phyloP scores from a whole-genome alignment of 2,797 vertebrate species.

The Anisognathus igniventris region DNA sequence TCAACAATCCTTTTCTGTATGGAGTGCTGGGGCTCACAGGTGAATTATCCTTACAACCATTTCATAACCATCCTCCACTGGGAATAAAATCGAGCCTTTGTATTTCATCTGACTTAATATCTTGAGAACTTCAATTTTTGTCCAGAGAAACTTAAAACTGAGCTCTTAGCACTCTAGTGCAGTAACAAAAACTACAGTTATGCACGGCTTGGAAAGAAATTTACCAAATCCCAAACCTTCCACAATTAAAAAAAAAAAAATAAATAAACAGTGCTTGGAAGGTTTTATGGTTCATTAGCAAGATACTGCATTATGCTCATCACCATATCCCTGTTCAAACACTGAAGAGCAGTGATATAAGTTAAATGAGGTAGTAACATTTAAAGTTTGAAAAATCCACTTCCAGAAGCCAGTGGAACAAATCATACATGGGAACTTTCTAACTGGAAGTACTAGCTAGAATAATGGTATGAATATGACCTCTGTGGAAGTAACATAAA shows the following conservation, averaged over 20 bases:
- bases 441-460: slow-evolving; percentile 33
- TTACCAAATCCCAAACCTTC: not conserved
- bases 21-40: not conserved
- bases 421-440: slow-evolving; percentile 38
- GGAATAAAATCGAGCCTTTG: not conserved
- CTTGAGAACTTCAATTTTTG: slow-evolving; percentile 19
- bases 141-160: not conserved
- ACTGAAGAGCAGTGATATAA: not conserved
- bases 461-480: slow-evolving; percentile 54
- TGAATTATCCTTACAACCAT: slow-evolving; percentile 37
- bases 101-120: not conserved
- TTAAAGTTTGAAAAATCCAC: slow-evolving; percentile 53
- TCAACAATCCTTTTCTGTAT: not conserved
- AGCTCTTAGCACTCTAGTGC: not conserved
- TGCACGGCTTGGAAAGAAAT: not conserved
- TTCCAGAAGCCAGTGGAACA: slow-evolving; percentile 42
- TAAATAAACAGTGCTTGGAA: not conserved
- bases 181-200: not conserved
- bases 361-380: slow-evolving; percentile 33
- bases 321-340: slow-evolving; percentile 9
- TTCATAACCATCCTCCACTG: not conserved
- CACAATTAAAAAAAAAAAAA: not conserved
- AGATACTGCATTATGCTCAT: slow-evolving; percentile 8
- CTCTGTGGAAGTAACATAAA: slow-evolving; percentile 33
- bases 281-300: slow-evolving; percentile 45